Evolutionary conservation across 2,888 invertebrate species (phyloP).

Genomic region (Cantharis lateralis): DNA sequence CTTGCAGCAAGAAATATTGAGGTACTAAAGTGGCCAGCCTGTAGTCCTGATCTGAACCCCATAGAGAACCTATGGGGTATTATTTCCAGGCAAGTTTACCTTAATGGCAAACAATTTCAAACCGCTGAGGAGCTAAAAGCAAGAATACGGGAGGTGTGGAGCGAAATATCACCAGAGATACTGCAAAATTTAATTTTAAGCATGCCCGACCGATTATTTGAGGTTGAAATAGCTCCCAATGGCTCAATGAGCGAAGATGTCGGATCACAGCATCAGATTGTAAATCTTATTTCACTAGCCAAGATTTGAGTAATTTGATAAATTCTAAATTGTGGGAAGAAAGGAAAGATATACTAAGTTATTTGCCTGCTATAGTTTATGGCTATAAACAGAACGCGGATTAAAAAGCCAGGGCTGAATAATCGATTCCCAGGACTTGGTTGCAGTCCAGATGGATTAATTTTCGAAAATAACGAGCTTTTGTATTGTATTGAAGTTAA

Average conservation of each 20-base stretch:
- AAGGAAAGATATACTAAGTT: not conserved
- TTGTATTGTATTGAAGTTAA: not conserved
- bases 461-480: not conserved
- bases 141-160: too few relatives aligned
- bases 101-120: too few relatives aligned
- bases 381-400: not conserved
- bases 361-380: not conserved
- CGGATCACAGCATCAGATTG: slow-evolving; percentile 7
- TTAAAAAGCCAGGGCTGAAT: not conserved
- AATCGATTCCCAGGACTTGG: not conserved
- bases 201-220: too few relatives aligned
- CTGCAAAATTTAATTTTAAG: too few relatives aligned
- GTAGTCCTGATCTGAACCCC: too few relatives aligned
- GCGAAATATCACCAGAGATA: too few relatives aligned
- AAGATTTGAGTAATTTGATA: not conserved
- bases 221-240: not conserved
- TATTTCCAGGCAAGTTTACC: too few relatives aligned
- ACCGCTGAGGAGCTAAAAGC: too few relatives aligned
- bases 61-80: too few relatives aligned
- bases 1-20: too few relatives aligned
- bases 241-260: not conserved
- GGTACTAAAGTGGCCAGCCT: too few relatives aligned
- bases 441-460: not conserved
- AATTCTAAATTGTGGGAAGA: not conserved
- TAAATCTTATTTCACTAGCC: not conserved